Percentiles rank a stretch among this genome's conserved stretches.
Evolutionary conservation across 2,797 vertebrate species (phyloP).

Genomic region (Poeciliopsis infans): DNA sequence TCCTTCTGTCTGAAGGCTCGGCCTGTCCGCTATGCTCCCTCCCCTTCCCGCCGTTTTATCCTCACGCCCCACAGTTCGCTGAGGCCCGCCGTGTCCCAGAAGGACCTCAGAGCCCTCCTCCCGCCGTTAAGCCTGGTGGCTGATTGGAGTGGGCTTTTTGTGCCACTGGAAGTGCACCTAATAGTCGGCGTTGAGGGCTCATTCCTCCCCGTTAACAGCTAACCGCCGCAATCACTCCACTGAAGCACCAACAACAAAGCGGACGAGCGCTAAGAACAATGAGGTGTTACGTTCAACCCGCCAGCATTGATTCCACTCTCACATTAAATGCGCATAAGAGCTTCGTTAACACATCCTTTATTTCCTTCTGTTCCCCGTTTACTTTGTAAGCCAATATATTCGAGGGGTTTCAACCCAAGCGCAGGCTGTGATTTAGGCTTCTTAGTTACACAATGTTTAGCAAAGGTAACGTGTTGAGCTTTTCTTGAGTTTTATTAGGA

Average conservation of each 20-base stretch:
- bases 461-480: background rate
- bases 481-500: background rate
- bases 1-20: conserved; percentile 34
- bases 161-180: conserved; percentile 36
- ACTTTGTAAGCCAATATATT: conserved; percentile 56
- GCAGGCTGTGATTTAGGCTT: conserved; percentile 32
- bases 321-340: conserved; percentile 30
- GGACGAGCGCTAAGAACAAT: conserved; percentile 20
- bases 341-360: conserved; percentile 26
- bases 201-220: conserved; percentile 44
- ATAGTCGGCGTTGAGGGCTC: conserved; percentile 38
- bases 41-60: conserved; percentile 42
- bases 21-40: conserved; percentile 28
- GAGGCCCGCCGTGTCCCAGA: conserved; percentile 19
- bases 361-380: conserved; percentile 4
- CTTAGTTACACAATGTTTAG: conserved; percentile 40
- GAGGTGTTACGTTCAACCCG: conserved; percentile 17
- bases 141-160: conserved; percentile 32
- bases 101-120: conserved; percentile 23
- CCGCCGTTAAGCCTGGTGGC: conserved; percentile 4
- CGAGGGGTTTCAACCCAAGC: conserved; percentile 38
- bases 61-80: conserved; percentile 11
- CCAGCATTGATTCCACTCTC: conserved; percentile 27
- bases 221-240: conserved; percentile 45
- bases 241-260: conserved; percentile 4